Conservation (phyloP, 2,888 invertebrate species). For the Drosophila mulleri region DNA sequence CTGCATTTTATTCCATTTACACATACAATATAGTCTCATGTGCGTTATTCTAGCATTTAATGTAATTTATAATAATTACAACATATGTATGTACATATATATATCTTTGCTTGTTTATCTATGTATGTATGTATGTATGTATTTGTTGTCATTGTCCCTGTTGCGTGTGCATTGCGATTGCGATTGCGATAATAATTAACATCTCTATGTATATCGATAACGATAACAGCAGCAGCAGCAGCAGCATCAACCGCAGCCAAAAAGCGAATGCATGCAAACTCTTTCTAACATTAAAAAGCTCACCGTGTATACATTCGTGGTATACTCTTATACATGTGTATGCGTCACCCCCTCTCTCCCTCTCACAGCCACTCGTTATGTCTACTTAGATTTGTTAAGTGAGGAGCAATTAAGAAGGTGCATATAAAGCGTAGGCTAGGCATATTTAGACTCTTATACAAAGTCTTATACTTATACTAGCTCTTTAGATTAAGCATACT, state of each 20-base stretch:
- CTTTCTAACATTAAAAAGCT: slow-evolving; percentile 30
- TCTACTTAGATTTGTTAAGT: slow-evolving; percentile 3
- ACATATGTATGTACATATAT: slow-evolving; percentile 8
- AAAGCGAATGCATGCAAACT: slow-evolving; percentile 43
- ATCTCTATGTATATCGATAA: slow-evolving; percentile 15
- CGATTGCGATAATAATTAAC: slow-evolving; percentile 17
- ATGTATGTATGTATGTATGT: slow-evolving; percentile 12
- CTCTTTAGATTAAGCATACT: slow-evolving; percentile 4
- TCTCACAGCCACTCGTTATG: not conserved
- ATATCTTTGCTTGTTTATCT: slow-evolving; percentile 16
- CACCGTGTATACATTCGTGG: slow-evolving; percentile 27
- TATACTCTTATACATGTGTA: slow-evolving; percentile 33
- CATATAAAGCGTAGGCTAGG: slow-evolving; percentile 40
- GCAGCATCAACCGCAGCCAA: slow-evolving; percentile 1
- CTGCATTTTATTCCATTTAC: slow-evolving; percentile 14
- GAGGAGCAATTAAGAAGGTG: slow-evolving; percentile 39
- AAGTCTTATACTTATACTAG: not conserved
- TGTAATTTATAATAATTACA: not conserved
- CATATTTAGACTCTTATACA: not conserved
- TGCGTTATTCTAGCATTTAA: slow-evolving; percentile 5
- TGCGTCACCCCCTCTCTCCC: slow-evolving; percentile 1
- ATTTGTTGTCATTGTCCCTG: slow-evolving; percentile 22
- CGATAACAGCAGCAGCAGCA: slow-evolving; percentile 21
- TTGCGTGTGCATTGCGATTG: slow-evolving; percentile 15
- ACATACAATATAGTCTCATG: slow-evolving; percentile 16